Percentiles rank a stretch among this genome's conserved stretches.
These are phyloP conservation scores for Trematomus loennbergii DNA, from an alignment of 2,113 vertebrate genomes.

Conservation along the genomic window DNA sequence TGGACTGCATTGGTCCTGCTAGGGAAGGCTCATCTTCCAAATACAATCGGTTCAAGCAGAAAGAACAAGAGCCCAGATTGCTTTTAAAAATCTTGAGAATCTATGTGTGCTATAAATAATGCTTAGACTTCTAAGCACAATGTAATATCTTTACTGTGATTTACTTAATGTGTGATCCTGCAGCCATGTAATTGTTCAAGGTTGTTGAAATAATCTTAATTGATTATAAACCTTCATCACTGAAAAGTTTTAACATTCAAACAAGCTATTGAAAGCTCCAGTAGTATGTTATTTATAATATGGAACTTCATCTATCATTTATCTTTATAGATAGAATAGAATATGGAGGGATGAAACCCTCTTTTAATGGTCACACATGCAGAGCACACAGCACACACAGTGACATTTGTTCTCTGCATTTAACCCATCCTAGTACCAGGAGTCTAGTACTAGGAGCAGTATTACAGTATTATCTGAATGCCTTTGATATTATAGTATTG, in stretches of 20 bases:
- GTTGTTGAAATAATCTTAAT: no score
- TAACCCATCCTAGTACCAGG: no score
- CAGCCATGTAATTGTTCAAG: background rate
- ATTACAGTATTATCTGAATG: no score
- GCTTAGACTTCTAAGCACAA: background rate
- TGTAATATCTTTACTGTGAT: background rate
- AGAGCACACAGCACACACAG: no score
- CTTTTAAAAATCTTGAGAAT: slow-evolving; percentile 58
- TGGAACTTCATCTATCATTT: slow-evolving; percentile 4
- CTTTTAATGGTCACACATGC: no score
- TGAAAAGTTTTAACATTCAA: background rate
- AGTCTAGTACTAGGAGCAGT: no score
- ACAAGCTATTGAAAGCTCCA: background rate
- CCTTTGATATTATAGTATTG: slow-evolving; percentile 23
- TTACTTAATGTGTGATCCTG: background rate
- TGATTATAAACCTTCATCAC: background rate
- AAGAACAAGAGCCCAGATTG: slow-evolving; percentile 71
- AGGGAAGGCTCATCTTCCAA: slow-evolving; percentile 73
- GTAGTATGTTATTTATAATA: slow-evolving; percentile 5
- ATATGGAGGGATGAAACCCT: no score
- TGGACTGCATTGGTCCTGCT: slow-evolving; percentile 64
- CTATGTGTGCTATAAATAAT: slow-evolving; percentile 4
- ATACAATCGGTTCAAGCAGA: slow-evolving; percentile 73
- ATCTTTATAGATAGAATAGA: no score
- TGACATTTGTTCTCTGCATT: no score